Conservation (phyloP, 2,888 invertebrate genomes). For the Drosophila birchii region DNA sequence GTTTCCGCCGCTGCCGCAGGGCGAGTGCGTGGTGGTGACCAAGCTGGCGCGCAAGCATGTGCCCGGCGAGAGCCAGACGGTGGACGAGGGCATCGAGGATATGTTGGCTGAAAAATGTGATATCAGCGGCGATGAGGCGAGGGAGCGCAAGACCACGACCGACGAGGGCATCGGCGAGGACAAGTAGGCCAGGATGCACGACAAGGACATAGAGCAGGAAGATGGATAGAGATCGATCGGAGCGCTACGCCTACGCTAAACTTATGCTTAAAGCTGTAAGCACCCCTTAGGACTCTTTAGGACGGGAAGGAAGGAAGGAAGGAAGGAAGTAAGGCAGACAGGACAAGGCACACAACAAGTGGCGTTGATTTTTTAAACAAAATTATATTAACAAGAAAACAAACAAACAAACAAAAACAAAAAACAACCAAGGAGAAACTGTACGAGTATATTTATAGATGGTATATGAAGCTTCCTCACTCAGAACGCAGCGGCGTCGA, state of each 20-base stretch:
- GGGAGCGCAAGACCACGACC: slow-evolving; percentile 80
- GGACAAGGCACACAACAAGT: slow-evolving; percentile 54
- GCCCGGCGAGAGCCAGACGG: slow-evolving; percentile 72
- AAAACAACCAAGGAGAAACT: slow-evolving; percentile 24
- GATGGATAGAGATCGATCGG: slow-evolving; percentile 58
- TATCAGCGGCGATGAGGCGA: slow-evolving; percentile 83
- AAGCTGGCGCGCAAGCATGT: slow-evolving; percentile 56
- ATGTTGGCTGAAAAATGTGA: slow-evolving; percentile 85
- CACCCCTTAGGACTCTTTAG: slow-evolving; percentile 46
- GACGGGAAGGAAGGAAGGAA: slow-evolving; percentile 18
- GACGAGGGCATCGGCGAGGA: slow-evolving; percentile 84
- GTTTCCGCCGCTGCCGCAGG: slow-evolving; percentile 70
- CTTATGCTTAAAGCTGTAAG: slow-evolving; percentile 61
- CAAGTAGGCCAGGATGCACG: slow-evolving; percentile 70
- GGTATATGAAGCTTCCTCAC: slow-evolving; percentile 77
- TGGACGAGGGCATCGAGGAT: slow-evolving; percentile 84
- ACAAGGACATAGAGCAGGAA: slow-evolving; percentile 10
- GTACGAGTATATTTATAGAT: slow-evolving; percentile 76
- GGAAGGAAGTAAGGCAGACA: neutral
- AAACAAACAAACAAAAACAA: slow-evolving; percentile 5
- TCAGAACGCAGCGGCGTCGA: slow-evolving; percentile 43
- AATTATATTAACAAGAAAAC: slow-evolving; percentile 50
- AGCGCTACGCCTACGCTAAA: slow-evolving; percentile 51
- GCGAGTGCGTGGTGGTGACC: slow-evolving; percentile 57
- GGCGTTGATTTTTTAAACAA: slow-evolving; percentile 74